Conservation (phyloP, 2,113 vertebrate species). For the Eurypyga helias region DNA sequence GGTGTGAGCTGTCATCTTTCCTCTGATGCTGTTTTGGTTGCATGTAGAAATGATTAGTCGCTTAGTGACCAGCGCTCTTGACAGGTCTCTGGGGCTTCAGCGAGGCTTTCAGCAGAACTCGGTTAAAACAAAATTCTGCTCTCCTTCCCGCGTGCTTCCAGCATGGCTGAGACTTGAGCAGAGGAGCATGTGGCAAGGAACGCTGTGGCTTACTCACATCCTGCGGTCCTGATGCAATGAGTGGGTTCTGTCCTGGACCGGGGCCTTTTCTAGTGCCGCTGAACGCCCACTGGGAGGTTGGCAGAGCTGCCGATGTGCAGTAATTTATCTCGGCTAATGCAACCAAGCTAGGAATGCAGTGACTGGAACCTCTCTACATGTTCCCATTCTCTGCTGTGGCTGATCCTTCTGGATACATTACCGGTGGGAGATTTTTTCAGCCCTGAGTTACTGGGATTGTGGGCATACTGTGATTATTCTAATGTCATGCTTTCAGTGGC, state of each 20-base stretch:
- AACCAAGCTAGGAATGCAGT: background rate
- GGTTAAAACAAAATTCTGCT: background rate
- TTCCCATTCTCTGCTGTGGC: background rate
- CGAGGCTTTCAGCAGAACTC: background rate
- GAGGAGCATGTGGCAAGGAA: conserved; percentile 4
- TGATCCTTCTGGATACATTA: background rate
- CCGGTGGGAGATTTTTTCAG: background rate
- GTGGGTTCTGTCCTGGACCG: background rate
- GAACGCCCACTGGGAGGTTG: background rate
- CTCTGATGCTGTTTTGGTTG: background rate
- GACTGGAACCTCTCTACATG: background rate
- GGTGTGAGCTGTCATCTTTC: background rate
- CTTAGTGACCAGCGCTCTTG: background rate
- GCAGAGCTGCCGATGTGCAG: background rate
- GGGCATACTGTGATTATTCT: background rate
- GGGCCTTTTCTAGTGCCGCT: background rate
- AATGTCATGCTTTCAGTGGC: background rate
- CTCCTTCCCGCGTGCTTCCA: background rate
- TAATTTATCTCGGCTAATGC: background rate
- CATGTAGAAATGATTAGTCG: background rate
- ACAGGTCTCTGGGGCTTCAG: background rate
- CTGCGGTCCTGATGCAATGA: background rate
- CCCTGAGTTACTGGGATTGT: background rate
- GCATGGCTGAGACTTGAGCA: background rate
- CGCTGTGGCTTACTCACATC: background rate